Percentiles rank a stretch among this genome's conserved stretches.
These are phyloP conservation scores for Cancer borealis DNA, from an alignment of 2,888 invertebrate species.

Conservation along the genomic window DNA sequence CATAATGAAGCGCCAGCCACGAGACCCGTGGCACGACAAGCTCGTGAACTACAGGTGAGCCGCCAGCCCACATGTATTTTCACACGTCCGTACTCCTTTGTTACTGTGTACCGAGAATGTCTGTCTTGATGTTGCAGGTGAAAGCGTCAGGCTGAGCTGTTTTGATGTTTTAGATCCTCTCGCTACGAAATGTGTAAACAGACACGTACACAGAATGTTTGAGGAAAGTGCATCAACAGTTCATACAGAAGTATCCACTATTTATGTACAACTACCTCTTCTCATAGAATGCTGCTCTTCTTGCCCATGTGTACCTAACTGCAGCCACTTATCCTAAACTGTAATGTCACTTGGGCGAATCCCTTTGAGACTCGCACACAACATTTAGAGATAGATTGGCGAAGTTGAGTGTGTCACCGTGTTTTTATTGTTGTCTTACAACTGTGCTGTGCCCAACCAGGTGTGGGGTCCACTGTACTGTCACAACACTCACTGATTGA, in stretches of 20 bases:
- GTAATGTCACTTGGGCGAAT: slow-evolving; percentile 48
- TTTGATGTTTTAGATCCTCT: slow-evolving; percentile 63
- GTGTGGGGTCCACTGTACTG: slow-evolving; percentile 58
- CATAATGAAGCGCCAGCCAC: slow-evolving; percentile 95
- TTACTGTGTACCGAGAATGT: slow-evolving; percentile 66
- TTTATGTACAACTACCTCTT: slow-evolving; percentile 60
- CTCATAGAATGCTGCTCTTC: slow-evolving; percentile 64
- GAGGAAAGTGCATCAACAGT: slow-evolving; percentile 56
- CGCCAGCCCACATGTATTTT: slow-evolving; percentile 51
- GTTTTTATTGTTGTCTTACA: slow-evolving; percentile 58
- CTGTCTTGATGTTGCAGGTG: slow-evolving; percentile 65
- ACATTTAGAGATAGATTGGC: slow-evolving; percentile 58
- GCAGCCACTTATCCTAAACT: slow-evolving; percentile 47
- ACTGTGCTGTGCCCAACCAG: slow-evolving; percentile 64
- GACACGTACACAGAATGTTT: slow-evolving; percentile 39
- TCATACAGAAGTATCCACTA: slow-evolving; percentile 56
- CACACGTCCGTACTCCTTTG: slow-evolving; percentile 65
- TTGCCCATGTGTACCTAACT: slow-evolving; percentile 53
- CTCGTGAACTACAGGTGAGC: slow-evolving; percentile 94
- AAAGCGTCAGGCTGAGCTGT: slow-evolving; percentile 61
- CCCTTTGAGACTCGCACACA: slow-evolving; percentile 50
- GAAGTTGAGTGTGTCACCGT: slow-evolving; percentile 44
- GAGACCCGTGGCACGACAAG: slow-evolving; percentile 93
- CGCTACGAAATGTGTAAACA: slow-evolving; percentile 56
- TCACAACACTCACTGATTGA: slow-evolving; percentile 55